Evolutionary conservation across 2,113 vertebrate genomes (phyloP), one percentile per base, ranked within the genome.

Genomic region (Aplodontia rufa): DNA sequence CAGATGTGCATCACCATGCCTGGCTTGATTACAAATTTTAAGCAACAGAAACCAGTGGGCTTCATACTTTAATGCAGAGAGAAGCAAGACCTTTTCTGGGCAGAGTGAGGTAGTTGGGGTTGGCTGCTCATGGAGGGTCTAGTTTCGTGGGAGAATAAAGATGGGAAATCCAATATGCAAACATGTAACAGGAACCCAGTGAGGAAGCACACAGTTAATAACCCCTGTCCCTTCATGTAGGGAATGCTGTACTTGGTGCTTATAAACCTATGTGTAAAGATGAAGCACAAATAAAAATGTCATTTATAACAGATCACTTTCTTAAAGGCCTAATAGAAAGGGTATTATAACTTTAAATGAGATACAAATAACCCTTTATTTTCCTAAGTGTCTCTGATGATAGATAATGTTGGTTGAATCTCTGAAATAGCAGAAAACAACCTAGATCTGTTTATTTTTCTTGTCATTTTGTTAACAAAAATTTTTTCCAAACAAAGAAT

Each of bases 151-250:
- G 60, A 87, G 95, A 80, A 93, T 94, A 92, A 81, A 87, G 58
- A 93, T 14, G n/a, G 13, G 68, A 24, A 86, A 86, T 95, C 49
- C 74, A 86, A 51, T 94, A 89, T 80, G 85, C 89, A 94, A 93
- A 87, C 74, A 47, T 96, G 82, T 91, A 97, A 95, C 26, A 75
- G 83, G 62, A 97, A 71, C 49, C 60, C 55, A 68, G 64, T 84
- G 58, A 81, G 19, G 45, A 87, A 45, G 87, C 45, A 82, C 45
- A 76, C 37, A 40, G 10, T 93, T 79, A 93, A 93, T 92, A 76
- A 85, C 42, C 68, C 85, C 72, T 93, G 68, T 87, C 55, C 45
- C 58, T 94, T 69, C 47, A 20, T 66, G 45, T 82, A 58, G 79
- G 91, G 94, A 91, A 88, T 83, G 60, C 1, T 89, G 53, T 68